Evolutionary conservation across 2,888 invertebrate species (phyloP).

Genomic region (Ecdyonurus torrentis): DNA sequence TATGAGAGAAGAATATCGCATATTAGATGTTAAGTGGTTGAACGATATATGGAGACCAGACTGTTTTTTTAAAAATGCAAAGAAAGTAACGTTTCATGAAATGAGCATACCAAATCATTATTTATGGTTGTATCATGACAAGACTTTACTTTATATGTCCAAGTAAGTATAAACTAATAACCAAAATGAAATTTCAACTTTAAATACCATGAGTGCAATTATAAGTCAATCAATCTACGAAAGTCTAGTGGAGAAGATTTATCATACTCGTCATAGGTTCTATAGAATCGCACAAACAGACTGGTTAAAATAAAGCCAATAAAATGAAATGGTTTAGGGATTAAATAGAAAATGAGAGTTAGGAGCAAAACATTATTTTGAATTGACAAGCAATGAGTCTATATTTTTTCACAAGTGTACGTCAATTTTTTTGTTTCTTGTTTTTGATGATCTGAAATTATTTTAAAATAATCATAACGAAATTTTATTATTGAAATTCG

Average conservation of each 20-base stretch:
- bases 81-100: constrained; percentile 82
- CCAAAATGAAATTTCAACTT: not conserved
- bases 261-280: too few species aligned
- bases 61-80: constrained; percentile 87
- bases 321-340: too few species aligned
- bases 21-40: constrained; percentile 77
- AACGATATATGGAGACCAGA: constrained; percentile 86
- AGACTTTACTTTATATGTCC: constrained; percentile 81
- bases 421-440: not conserved
- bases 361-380: too few species aligned
- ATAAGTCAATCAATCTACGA: too few species aligned
- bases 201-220: not conserved
- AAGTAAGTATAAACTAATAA: constrained; percentile 40
- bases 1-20: constrained; percentile 82
- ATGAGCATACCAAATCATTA: constrained; percentile 92
- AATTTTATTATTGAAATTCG: not conserved
- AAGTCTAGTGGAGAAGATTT: too few species aligned
- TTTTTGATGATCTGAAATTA: not conserved
- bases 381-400: too few species aligned
- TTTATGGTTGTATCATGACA: constrained; percentile 80
- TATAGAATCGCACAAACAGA: too few species aligned
- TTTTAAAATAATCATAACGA: not conserved
- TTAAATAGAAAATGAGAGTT: too few species aligned
- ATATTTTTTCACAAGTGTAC: too few species aligned
- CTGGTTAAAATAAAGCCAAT: too few species aligned